Conservation (phyloP, 2,888 invertebrate genomes). For the Tenthredo scrophulariae region DNA sequence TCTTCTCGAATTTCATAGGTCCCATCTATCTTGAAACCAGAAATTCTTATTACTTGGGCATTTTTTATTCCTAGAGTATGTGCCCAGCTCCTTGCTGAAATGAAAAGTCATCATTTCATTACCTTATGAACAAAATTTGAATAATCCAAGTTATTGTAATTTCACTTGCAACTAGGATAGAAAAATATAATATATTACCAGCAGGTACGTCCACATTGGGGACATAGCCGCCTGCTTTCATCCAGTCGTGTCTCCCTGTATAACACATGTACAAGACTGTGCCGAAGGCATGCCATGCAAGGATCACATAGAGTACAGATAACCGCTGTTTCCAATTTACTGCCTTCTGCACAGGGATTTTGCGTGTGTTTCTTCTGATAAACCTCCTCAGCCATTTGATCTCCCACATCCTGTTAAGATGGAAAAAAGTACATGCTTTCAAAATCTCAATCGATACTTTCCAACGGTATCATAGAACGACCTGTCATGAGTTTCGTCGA, state of each 20-base stretch:
- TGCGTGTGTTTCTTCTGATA: conserved; percentile 52
- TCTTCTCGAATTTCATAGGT: conserved; percentile 55
- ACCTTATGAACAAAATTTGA: conserved; percentile 1
- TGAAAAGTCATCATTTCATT: neutral
- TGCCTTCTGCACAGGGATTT: conserved; percentile 49
- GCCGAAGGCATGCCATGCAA: conserved; percentile 59
- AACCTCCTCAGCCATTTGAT: conserved; percentile 40
- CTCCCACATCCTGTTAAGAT: conserved; percentile 12
- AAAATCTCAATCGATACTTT: neutral
- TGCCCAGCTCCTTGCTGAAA: conserved; percentile 82
- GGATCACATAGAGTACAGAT: conserved; percentile 57
- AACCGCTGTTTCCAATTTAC: conserved; percentile 51
- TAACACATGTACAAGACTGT: neutral
- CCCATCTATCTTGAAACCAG: conserved; percentile 77
- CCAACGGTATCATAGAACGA: neutral
- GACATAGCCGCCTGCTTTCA: conserved; percentile 35
- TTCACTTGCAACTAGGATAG: neutral
- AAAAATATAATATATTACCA: conserved; percentile 40
- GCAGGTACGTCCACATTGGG: neutral
- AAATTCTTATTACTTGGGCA: conserved; percentile 81
- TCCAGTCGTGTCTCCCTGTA: fast-evolving
- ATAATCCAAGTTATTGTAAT: neutral
- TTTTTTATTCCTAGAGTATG: conserved; percentile 81
- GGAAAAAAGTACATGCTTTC: neutral
- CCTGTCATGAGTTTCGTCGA: neutral